Evolutionary conservation across 1,140 invertebrate genomes (phyloP), one percentile per base, ranked within the genome.

Genomic region (Trissolcus basalis): DNA sequence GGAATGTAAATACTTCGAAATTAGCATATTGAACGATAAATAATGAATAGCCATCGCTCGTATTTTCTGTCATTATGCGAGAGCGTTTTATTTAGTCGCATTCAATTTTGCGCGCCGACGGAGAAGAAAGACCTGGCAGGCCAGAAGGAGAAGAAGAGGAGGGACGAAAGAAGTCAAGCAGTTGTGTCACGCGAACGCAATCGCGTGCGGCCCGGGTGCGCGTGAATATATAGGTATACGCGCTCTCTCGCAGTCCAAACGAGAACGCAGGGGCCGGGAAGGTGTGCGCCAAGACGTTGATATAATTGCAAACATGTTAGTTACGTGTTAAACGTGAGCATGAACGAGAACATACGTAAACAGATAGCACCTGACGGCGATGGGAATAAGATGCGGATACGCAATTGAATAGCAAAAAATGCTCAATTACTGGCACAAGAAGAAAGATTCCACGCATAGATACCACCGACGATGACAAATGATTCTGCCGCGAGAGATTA

Each of bases 161-260:
- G 36, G 13, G 19, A 58, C 27, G 39, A 35, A 65, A 60, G 36
- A 74, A 74, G 71, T 75, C 72, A 68, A 68, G 71, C 68, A 79
- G 72, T 76, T 79, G 77, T 79, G 77, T 80, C 77, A 77, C 77
- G 77, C 77, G 64, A 79, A 41, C 61, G 36, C 5, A 69, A 79
- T 79, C 73, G 73, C 73, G 73, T 79, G 73, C 73, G 58, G 54
- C 33, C 39, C 43, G 36, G 55, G 33, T 48, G 53, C 72, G 41
- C 65, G 60, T 36, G 33, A 43, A 49, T 11, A n/a, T n/a, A 59
- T 41, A 55, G 48, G 44, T 11, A 53, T 33, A 55, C 47, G 35
- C 35, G 56, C 43, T 27, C 19, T 27, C 19, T 27, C 19, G 27
- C 14, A 55, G 63, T 61, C 51, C 51, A 68, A 75, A 68, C 53